Base-by-base conservation (phyloP, 1,140 invertebrate species). In the Wasmannia auropunctata region DNA sequence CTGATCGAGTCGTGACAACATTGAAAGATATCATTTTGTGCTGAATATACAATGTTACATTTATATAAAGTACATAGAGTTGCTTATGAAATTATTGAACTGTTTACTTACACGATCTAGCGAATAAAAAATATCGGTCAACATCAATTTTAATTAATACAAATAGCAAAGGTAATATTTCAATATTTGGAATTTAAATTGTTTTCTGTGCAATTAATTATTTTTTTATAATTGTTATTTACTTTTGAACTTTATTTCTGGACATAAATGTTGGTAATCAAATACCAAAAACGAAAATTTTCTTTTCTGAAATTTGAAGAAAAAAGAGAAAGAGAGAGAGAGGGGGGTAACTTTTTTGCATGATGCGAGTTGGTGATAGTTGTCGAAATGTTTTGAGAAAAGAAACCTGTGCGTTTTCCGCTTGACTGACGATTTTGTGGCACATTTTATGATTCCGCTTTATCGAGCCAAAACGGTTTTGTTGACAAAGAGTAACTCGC, bases 401-500 rank as follows among this genome's bases (percentile, higher is more conserved):
- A 43, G 28, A 34, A 58, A 43, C 7, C 19, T 16, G 79, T 14
- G 8, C 43, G 14, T 46, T 43, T 81, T 72, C n/a, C 25, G 51
- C 25, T 74, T 37, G 51, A 34, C 22, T 58, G 51, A 74, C 79
- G n/a, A 25, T 58, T 31, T 43, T n/a, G 67, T 31, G 37, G 25
- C 37, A 11, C 37, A 16, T 46, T 83, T 56, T 46, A 74, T 16
- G 67, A 46, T 43, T 37, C n/a, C 19, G 37, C 51, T 74, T 58
- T 58, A 72, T 34, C 37, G 54, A 49, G 19, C 4, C 7, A 58
- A 22, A 83, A 40, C 14, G 51, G 19, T 46, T 58, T 74, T 22
- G 37, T 43, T 58, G 65, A 81, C 67, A 74, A 58, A 70, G 46
- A 81, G 34, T 51, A 70, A 72, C 19, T 31, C 65, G 37, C 67